Percentiles rank a stretch among this genome's conserved stretches.
These are phyloP conservation scores for Rhea pennata DNA, from an alignment of 2,113 vertebrate species.

Conservation along the genomic window DNA sequence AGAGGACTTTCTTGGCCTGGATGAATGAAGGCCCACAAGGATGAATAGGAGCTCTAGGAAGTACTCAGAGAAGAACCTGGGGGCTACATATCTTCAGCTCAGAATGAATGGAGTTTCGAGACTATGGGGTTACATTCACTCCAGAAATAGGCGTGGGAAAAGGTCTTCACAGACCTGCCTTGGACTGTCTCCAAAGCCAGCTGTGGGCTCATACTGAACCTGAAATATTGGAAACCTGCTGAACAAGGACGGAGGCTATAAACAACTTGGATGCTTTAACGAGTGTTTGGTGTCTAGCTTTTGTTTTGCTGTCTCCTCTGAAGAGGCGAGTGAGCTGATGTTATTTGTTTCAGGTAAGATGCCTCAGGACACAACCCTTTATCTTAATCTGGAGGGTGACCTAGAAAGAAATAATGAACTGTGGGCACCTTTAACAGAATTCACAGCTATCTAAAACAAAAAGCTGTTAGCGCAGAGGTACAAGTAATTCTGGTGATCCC, in stretches of 20 bases:
- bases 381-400: background rate
- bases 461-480: background rate
- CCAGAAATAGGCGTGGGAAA: slow-evolving; percentile 16
- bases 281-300: background rate
- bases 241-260: slow-evolving; percentile 2
- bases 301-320: background rate
- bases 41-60: background rate
- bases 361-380: background rate
- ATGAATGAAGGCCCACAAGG: background rate
- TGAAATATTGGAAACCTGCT: slow-evolving; percentile 45
- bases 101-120: background rate
- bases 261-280: slow-evolving; percentile 11
- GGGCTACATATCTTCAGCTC: background rate
- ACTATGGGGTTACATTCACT: background rate
- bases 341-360: background rate
- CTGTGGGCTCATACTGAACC: background rate
- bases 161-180: background rate
- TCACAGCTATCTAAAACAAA: background rate
- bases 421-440: background rate
- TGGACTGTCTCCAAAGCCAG: background rate
- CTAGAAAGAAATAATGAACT: background rate
- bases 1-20: background rate
- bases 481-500: background rate
- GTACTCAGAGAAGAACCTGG: background rate
- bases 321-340: background rate